A percentile compares a stretch with the other conserved stretches of the same genome.
phyloP scores from a whole-genome alignment of 2,888 invertebrate species.

The Ditula angustiorana region DNA sequence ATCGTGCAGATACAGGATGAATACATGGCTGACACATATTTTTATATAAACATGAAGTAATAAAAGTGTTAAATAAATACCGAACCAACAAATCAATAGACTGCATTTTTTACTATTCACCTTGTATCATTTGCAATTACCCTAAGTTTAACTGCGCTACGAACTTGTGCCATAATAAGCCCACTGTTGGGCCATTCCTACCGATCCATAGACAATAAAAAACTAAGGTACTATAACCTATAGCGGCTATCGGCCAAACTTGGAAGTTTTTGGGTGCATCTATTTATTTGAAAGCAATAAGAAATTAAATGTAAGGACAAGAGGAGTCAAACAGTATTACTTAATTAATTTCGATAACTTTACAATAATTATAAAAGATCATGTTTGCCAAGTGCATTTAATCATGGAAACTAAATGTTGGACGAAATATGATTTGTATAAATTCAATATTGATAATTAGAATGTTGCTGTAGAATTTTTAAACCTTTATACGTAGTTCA shows the following conservation, averaged over 20 bases:
- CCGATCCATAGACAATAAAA: conserved; percentile 57
- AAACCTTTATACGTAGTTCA: conserved; percentile 61
- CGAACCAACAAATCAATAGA: neutral
- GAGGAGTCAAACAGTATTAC: conserved; percentile 82
- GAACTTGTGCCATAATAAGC: conserved; percentile 76
- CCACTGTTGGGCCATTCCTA: conserved; percentile 65
- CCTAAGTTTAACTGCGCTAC: conserved; percentile 47
- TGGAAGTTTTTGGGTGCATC: conserved; percentile 11
- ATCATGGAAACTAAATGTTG: conserved; percentile 48
- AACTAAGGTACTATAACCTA: neutral
- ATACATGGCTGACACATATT: conserved; percentile 19
- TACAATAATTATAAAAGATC: conserved; percentile 60
- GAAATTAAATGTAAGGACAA: conserved; percentile 55
- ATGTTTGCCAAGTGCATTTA: conserved; percentile 64
- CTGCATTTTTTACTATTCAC: conserved; percentile 29
- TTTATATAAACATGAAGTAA: conserved; percentile 13
- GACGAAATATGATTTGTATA: conserved; percentile 47
- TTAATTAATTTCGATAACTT: conserved; percentile 77
- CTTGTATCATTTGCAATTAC: conserved; percentile 32
- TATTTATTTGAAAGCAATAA: conserved; percentile 41
- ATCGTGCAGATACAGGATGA: conserved; percentile 27
- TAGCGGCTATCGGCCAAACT: conserved; percentile 2
- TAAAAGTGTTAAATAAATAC: neutral
- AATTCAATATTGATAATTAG: conserved; percentile 52
- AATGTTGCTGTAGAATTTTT: conserved; percentile 58